phyloP scores from a whole-genome alignment of 2,113 vertebrate genomes.

The Leptobrachium ailaonicum region DNA sequence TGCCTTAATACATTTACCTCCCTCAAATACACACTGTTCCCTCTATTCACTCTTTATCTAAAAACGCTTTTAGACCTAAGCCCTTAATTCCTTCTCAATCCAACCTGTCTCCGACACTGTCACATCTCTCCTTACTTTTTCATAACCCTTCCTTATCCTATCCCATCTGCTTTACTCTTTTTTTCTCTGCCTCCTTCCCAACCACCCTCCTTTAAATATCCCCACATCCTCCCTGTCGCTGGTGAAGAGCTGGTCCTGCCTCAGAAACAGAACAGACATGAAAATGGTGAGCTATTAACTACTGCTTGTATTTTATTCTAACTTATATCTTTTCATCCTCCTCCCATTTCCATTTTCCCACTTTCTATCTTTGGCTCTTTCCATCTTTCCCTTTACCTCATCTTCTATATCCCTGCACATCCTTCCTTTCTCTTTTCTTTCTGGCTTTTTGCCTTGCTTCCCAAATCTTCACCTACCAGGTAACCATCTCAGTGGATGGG shows the following conservation, averaged over 20 bases:
- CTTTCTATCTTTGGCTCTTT: constrained; percentile 56
- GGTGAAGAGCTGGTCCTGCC: constrained; percentile 51
- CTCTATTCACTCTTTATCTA: background rate
- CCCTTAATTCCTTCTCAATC: background rate
- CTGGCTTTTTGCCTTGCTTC: constrained; percentile 44
- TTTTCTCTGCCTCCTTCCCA: constrained; percentile 1
- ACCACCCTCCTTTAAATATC: background rate
- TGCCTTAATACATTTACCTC: background rate
- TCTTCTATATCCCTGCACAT: constrained; percentile 48
- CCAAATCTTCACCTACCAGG: constrained; percentile 60
- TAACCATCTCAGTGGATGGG: constrained; percentile 89
- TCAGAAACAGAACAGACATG: constrained; percentile 64
- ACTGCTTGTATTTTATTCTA: constrained; percentile 29
- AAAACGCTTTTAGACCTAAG: background rate
- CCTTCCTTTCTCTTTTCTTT: constrained; percentile 62
- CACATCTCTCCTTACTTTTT: constrained; percentile 23
- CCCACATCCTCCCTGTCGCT: background rate
- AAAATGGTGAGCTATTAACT: constrained; percentile 60
- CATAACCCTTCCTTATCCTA: background rate
- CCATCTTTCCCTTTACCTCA: constrained; percentile 63
- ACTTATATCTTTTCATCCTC: constrained; percentile 59
- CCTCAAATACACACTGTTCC: constrained; percentile 5
- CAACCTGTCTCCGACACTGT: background rate
- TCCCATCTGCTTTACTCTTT: constrained; percentile 1
- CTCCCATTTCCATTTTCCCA: constrained; percentile 60